Conservation (phyloP, 1,140 invertebrate species). For the Helicoverpa armigera region DNA sequence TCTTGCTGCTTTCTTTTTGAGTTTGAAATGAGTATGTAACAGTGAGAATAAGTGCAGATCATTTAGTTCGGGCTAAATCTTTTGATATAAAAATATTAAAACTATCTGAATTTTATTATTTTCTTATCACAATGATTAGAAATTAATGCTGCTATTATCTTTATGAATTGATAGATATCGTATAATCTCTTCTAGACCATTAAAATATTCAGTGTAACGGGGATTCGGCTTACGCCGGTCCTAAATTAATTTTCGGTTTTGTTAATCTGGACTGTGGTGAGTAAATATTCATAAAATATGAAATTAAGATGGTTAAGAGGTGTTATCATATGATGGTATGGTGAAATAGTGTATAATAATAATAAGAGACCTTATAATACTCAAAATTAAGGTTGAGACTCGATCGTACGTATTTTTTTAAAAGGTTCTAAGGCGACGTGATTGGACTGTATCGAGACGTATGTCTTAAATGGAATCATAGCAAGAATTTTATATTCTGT, state of each 20-base stretch:
- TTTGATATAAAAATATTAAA: background rate
- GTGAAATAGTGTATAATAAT: too few species aligned
- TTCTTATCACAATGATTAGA: conserved; percentile 33
- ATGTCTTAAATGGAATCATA: too few species aligned
- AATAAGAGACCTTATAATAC: too few species aligned
- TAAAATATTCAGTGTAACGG: conserved; percentile 63
- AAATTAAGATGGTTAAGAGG: background rate
- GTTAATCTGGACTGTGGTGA: conserved; percentile 53
- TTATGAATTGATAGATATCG: conserved; percentile 59
- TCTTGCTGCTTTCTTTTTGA: too few species aligned
- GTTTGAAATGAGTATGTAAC: too few species aligned
- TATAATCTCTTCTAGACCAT: conserved; percentile 60
- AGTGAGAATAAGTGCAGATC: too few species aligned
- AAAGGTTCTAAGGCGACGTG: too few species aligned
- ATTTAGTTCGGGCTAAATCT: background rate
- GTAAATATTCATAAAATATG: conserved; percentile 42
- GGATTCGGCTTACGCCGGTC: conserved; percentile 64
- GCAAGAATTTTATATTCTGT: too few species aligned
- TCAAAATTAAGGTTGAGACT: too few species aligned
- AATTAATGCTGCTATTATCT: conserved; percentile 45
- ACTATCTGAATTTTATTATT: conserved; percentile 27
- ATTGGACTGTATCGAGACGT: too few species aligned
- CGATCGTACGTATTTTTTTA: too few species aligned
- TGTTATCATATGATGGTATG: background rate
- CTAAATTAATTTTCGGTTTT: conserved; percentile 50